phyloP scores from a whole-genome alignment of 2,888 invertebrate genomes.

The Drosophila buzzatii region DNA sequence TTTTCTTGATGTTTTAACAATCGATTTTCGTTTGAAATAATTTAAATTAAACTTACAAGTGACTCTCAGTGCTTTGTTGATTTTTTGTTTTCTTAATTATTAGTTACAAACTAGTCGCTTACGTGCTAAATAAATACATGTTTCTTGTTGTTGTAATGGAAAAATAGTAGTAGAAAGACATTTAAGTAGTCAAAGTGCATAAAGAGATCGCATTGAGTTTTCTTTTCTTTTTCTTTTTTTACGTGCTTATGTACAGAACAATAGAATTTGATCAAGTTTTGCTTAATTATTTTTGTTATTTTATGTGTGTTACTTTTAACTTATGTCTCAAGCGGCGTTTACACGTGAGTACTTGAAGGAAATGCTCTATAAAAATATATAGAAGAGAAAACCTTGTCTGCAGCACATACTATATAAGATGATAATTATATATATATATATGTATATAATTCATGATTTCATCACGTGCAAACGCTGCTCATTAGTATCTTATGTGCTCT shows the following conservation, averaged over 20 bases:
- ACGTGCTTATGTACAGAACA: constrained; percentile 54
- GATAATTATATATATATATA: neutral
- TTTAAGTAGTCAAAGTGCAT: constrained; percentile 40
- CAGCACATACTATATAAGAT: neutral
- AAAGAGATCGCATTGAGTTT: constrained; percentile 49
- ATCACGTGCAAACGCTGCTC: constrained; percentile 34
- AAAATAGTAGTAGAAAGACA: constrained; percentile 52
- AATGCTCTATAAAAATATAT: neutral
- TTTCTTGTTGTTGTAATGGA: constrained; percentile 15
- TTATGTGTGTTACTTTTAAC: too few species aligned
- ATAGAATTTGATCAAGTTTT: constrained; percentile 17
- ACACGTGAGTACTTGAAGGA: constrained; percentile 1
- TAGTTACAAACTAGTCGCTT: constrained; percentile 28
- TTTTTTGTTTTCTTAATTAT: constrained; percentile 14
- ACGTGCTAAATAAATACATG: constrained; percentile 55
- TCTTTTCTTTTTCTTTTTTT: neutral
- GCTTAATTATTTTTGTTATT: neutral
- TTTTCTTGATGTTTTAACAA: constrained; percentile 42
- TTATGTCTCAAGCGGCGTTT: constrained; percentile 8
- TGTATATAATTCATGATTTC: neutral
- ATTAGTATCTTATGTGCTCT: constrained; percentile 40
- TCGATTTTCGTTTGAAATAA: constrained; percentile 49
- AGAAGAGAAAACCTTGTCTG: neutral
- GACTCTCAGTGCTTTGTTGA: constrained; percentile 76
- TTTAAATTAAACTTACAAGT: constrained; percentile 70